Evolutionary conservation across 2,888 invertebrate species (phyloP).

Genomic region (Heliconius cydno): DNA sequence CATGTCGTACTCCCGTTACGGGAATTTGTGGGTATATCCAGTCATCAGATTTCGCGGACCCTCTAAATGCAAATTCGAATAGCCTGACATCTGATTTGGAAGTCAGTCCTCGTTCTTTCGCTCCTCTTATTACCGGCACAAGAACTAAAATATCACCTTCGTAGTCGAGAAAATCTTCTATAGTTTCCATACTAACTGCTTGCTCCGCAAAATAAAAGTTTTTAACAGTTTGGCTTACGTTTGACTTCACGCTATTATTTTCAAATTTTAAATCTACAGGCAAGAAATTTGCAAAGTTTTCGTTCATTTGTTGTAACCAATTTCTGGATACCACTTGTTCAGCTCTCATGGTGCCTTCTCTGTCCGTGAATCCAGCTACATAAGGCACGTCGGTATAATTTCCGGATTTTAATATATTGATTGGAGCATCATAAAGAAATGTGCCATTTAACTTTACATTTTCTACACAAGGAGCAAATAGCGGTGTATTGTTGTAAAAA

Average conservation of each 20-base stretch:
- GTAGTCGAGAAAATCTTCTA: conserved; percentile 70
- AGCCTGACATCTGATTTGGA: conserved; percentile 62
- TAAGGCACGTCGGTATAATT: conserved; percentile 69
- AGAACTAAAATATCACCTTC: conserved; percentile 69
- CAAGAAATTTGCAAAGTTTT: conserved; percentile 67
- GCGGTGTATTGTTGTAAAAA: conserved; percentile 66
- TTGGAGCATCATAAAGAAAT: conserved; percentile 65
- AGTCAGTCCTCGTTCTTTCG: conserved; percentile 62
- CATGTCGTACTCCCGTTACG: conserved; percentile 67
- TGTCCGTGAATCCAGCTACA: conserved; percentile 65
- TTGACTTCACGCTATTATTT: conserved; percentile 50
- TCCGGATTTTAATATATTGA: conserved; percentile 61
- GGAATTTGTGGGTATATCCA: conserved; percentile 66
- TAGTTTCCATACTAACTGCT: conserved; percentile 59
- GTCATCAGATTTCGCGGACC: conserved; percentile 62
- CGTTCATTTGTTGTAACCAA: conserved; percentile 68
- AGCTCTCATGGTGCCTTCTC: conserved; percentile 72
- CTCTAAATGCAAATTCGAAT: conserved; percentile 67
- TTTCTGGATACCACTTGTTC: conserved; percentile 56
- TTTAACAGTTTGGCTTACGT: conserved; percentile 56
- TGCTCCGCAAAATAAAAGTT: conserved; percentile 64
- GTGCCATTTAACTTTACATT: conserved; percentile 57
- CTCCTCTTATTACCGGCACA: conserved; percentile 64
- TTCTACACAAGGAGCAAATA: conserved; percentile 77
- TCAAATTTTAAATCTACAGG: conserved; percentile 64